Conservation (phyloP, 2,113 vertebrate genomes). For the Coracopsis vasa region DNA sequence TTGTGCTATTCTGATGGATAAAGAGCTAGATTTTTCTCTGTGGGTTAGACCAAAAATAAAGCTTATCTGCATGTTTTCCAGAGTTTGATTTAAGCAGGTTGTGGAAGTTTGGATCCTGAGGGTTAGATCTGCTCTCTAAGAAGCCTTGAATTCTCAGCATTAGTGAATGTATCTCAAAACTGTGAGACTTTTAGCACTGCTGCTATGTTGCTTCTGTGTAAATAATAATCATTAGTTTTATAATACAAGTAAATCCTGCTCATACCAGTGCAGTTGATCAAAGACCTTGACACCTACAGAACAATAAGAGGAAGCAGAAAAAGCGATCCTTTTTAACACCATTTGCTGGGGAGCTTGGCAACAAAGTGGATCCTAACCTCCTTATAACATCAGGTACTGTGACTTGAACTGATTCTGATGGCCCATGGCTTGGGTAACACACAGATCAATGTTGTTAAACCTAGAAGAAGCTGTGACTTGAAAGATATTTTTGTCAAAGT, state of each 20-base stretch:
- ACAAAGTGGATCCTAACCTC: neutral
- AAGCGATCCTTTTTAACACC: neutral
- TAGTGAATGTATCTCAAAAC: neutral
- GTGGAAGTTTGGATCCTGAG: neutral
- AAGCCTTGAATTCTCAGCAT: neutral
- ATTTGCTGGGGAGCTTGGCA: neutral
- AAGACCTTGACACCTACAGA: neutral
- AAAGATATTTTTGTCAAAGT: neutral
- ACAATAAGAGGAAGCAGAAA: neutral
- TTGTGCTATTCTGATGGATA: neutral
- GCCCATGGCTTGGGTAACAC: neutral
- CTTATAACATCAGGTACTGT: neutral
- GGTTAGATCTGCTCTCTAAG: neutral
- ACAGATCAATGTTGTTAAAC: neutral
- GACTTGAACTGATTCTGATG: neutral
- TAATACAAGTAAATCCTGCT: neutral
- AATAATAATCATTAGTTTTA: slow-evolving; percentile 14
- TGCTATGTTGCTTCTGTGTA: neutral
- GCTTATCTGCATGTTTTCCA: neutral
- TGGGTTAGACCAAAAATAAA: neutral
- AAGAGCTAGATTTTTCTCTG: neutral
- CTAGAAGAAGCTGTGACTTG: neutral
- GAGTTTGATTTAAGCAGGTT: neutral
- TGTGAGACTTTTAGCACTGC: neutral
- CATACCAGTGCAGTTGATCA: neutral